Percentiles rank a stretch among this genome's conserved stretches.
Conservation (phyloP, 2,888 invertebrate genomes). For the Pediacus dermestoides region DNA sequence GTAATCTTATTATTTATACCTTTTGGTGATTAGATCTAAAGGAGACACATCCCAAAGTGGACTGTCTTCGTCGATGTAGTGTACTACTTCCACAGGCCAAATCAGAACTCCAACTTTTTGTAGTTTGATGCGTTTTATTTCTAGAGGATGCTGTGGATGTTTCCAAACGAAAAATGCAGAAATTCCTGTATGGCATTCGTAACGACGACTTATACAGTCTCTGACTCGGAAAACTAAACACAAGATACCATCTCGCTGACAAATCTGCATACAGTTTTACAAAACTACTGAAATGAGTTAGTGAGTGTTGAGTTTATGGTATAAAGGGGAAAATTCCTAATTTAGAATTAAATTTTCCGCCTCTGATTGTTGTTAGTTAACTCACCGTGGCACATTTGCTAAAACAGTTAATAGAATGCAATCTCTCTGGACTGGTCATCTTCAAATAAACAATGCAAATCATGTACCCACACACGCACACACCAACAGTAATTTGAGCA, state of each 20-base stretch:
- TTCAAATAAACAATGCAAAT: conserved; percentile 61
- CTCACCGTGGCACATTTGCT: conserved; percentile 69
- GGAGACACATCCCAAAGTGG: conserved; percentile 77
- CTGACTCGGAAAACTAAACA: conserved; percentile 79
- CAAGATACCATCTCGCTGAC: conserved; percentile 72
- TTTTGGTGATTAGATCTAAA: conserved; percentile 69
- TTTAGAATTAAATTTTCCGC: too few species aligned
- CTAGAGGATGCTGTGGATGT: conserved; percentile 67
- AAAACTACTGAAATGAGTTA: too few species aligned
- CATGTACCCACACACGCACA: conserved; percentile 43
- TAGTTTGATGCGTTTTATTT: conserved; percentile 66
- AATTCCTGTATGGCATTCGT: conserved; percentile 75
- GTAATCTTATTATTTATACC: conserved; percentile 38
- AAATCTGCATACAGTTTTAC: conserved; percentile 57
- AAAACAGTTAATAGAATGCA: conserved; percentile 53
- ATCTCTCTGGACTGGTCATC: conserved; percentile 57
- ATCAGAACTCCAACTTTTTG: conserved; percentile 64
- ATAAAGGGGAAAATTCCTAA: too few species aligned
- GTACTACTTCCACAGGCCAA: conserved; percentile 86
- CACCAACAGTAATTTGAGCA: conserved; percentile 70
- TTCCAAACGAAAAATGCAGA: conserved; percentile 66
- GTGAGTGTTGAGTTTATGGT: too few species aligned
- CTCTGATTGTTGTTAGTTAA: too few species aligned
- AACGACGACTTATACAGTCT: conserved; percentile 72
- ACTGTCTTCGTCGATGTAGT: conserved; percentile 71